Base-by-base conservation (phyloP, 2,113 vertebrate genomes). In the Cebidichthys violaceus region DNA sequence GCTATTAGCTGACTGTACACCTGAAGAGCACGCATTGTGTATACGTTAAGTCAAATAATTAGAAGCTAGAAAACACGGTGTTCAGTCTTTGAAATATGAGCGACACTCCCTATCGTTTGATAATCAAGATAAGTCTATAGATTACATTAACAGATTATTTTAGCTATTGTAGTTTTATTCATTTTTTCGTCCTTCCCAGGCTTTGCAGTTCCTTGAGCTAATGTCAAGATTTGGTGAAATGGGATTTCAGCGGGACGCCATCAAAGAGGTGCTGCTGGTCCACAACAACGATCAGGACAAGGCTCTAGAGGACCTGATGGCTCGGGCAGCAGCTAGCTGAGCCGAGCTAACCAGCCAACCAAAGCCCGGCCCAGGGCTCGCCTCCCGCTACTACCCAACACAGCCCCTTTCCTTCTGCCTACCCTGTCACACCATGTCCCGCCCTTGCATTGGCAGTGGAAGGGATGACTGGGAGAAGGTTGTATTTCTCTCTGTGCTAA, bases 201-300 rank as follows among this genome's bases (percentile, higher is more conserved):
- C 98, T 43, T 95, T 97, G 89, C 96, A 98, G 88, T 98, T 98
- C 86, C 97, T 99, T 81, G 96, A 98, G n/a, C 93, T 99, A 79
- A 99, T 99, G 98, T 97, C 97, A 75, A 97, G 97, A 85, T 99
- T 99, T 92, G 96, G 97, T 54, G 98, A 99, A 94, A 99, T 99
- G 98, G 98, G 98, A 70, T 99, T 99, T 94, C 97, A 99, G 93
- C 94, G 96, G 27, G 96, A 97, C 59, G 95, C 97, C 94, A 99
- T 99, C 93, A 99, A 97, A 88, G 97, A 99, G 84, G 98, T 96
- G 84, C 95, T 99, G 87, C 87, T 99, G 86, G 91, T 97, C 89
- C 97, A 99, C 93, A 97, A 98, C 92, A 99, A 98, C 0, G 97
- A 99, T 94, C 97, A 96, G 94, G 97, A 99, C 75, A 96, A 95